Base-by-base conservation (phyloP, 2,113 vertebrate genomes). In the Clarias gariepinus region DNA sequence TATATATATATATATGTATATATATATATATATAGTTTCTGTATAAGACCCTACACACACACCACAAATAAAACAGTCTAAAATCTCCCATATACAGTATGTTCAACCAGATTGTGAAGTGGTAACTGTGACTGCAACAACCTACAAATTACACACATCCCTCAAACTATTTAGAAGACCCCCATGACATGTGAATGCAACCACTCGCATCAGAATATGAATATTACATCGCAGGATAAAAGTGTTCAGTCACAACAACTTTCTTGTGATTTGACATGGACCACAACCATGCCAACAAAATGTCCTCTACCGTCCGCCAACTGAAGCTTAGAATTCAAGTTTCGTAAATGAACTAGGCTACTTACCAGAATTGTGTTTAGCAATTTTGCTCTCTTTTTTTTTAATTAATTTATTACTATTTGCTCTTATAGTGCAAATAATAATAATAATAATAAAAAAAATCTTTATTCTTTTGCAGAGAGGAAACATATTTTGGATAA, bases 401-500 rank as follows among this genome's bases (percentile, higher is more conserved):
- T 47, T 41, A 6, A 47, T 47, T 47, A 47, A 41, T 41, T 41
- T 36, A 36, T 2, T 36, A 36, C 19, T 33, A 60, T 81, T 60
- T 81, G 52, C 30, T 47, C 47, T 86, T 33, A 86, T 23, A 84
- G 23, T 12, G 30, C 57, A 81, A n/a, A n/a, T n/a, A n/a, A n/a
- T n/a, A n/a, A n/a, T n/a, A n/a, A n/a, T n/a, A n/a, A n/a, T n/a
- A n/a, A n/a, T 41, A 28, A 57, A 60, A 52, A 47, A 25, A 30
- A 28, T 55, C 21, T 83, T 66, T 47, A 61, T 83, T 81, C 19
- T 66, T 95, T 95, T 53, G 83, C 90, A 41, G 84, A 89, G 84
- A 89, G 91, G 90, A 91, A 91, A 88, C 92, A 92, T 89, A 96
- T 89, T 96, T 97, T 95, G 97, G 96, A 97, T 94, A 96, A 97